Percentiles rank a stretch among this genome's conserved stretches.
Evolutionary conservation across 2,797 vertebrate genomes (phyloP).

Genomic region (Lerista edwardsae): DNA sequence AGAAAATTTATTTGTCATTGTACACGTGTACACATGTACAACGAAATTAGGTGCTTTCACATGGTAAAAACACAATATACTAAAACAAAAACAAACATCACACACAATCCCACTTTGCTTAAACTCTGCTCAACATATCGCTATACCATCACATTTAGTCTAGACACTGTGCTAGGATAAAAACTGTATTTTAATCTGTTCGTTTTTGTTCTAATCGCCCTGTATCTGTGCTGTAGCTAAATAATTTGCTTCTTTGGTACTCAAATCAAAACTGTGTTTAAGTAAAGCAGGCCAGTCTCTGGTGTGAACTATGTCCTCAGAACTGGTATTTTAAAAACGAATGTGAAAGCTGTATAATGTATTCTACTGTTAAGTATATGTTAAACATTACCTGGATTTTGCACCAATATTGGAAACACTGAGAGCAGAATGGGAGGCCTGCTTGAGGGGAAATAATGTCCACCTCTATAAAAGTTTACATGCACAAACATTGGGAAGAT

Average conservation of each 20-base stretch:
- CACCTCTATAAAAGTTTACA: neutral
- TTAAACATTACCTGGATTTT: neutral
- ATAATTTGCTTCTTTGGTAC: neutral
- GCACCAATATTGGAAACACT: neutral
- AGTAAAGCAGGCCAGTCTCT: neutral
- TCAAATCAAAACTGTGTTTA: neutral
- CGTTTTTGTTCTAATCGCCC: too few species aligned
- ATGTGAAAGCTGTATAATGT: neutral
- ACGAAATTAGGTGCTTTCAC: too few species aligned
- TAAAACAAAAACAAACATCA: too few species aligned
- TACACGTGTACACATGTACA: too few species aligned
- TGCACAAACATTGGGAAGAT: neutral
- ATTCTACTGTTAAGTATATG: too few species aligned
- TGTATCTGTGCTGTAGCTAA: neutral
- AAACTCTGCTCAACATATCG: too few species aligned
- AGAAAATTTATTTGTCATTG: too few species aligned
- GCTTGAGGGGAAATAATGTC: neutral
- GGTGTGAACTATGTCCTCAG: neutral
- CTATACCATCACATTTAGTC: too few species aligned
- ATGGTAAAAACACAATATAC: too few species aligned
- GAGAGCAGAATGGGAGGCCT: neutral
- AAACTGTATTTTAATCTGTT: too few species aligned
- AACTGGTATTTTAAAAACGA: neutral
- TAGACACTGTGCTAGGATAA: too few species aligned
- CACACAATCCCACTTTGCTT: too few species aligned